Conservation (phyloP, 2,797 vertebrate genomes). For the Molossus alvarezi region DNA sequence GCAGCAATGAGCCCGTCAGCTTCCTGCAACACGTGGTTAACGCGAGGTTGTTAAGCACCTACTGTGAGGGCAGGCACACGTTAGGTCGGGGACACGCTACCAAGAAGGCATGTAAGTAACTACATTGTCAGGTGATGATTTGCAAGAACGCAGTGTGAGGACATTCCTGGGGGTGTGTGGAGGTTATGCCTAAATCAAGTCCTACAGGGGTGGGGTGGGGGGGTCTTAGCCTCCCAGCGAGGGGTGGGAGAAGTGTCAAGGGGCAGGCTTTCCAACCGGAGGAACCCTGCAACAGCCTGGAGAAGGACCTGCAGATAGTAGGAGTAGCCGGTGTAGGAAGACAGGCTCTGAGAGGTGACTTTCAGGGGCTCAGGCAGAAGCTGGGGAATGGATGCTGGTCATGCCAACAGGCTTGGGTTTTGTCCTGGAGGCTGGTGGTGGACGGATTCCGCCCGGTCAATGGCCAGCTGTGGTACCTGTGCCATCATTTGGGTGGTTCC, state of each 20-base stretch:
- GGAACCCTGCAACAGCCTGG: background rate
- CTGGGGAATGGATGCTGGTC: background rate
- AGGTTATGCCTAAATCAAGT: background rate
- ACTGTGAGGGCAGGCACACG: background rate
- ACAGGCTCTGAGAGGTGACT: background rate
- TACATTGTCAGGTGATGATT: background rate
- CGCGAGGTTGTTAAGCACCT: background rate
- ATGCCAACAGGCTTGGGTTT: background rate
- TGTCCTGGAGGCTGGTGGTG: background rate
- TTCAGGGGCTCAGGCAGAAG: background rate
- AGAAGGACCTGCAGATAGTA: background rate
- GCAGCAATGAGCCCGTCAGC: background rate
- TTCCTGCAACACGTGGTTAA: background rate
- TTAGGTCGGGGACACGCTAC: background rate
- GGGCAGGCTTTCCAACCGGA: background rate
- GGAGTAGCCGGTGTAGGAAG: background rate
- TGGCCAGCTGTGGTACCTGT: background rate
- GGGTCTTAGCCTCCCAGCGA: background rate
- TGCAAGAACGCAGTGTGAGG: background rate
- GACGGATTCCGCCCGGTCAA: background rate
- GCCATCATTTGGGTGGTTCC: background rate
- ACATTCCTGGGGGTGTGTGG: background rate
- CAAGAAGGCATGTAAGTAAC: background rate
- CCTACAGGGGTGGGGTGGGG: background rate
- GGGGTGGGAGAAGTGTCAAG: background rate